These are phyloP conservation scores for Siniperca scherzeri DNA, from an alignment of 2,797 vertebrate genomes.

Conservation along the genomic window DNA sequence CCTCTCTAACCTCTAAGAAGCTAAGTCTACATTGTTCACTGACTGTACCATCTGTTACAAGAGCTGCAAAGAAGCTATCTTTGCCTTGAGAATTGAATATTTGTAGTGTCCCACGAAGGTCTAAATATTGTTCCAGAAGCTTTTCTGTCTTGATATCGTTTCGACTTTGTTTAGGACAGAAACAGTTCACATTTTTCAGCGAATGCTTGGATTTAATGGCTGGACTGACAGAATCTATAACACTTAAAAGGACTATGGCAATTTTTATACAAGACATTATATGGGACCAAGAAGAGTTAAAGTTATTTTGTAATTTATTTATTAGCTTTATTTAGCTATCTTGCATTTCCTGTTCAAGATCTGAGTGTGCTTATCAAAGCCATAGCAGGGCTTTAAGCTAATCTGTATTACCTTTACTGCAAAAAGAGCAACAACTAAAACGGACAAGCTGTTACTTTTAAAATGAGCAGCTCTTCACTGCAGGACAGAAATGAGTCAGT, in stretches of 20 bases:
- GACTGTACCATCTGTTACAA: conserved; percentile 29
- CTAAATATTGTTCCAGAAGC: conserved; percentile 6
- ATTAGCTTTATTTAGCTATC: background rate
- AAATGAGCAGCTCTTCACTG: background rate
- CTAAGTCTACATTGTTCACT: background rate
- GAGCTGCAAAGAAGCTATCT: background rate
- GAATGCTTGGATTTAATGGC: conserved; percentile 1
- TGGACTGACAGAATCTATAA: background rate
- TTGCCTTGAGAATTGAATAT: conserved; percentile 1
- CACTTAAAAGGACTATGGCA: background rate
- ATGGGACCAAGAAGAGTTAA: background rate
- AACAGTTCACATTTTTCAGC: conserved; percentile 11
- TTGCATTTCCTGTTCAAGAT: background rate
- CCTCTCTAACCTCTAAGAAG: conserved; percentile 16
- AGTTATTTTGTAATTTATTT: background rate
- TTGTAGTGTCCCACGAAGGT: background rate
- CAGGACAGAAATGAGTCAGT: conserved; percentile 11
- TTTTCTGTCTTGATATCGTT: background rate
- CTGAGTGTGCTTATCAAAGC: background rate
- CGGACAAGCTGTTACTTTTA: background rate
- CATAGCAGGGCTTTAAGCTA: background rate
- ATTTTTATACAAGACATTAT: background rate
- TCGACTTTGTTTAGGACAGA: background rate
- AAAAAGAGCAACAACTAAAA: background rate
- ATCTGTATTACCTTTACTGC: background rate